Evolutionary conservation across 2,797 vertebrate species (phyloP).

Genomic region (Chiroxiphia lanceolata): DNA sequence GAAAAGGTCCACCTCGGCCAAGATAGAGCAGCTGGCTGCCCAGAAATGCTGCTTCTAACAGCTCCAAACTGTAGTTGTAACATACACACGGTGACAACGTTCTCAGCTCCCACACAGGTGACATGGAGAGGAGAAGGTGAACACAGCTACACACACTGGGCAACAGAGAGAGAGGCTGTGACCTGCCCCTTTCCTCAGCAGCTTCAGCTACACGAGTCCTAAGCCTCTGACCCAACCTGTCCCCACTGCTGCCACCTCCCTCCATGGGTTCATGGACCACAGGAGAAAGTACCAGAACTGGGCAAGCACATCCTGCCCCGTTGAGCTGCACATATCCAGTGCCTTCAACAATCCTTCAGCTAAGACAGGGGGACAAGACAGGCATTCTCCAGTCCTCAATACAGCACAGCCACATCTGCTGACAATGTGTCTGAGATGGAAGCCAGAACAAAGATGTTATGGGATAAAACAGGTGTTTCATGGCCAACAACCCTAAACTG

Average conservation of each 20-base stretch:
- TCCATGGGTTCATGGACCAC: neutral
- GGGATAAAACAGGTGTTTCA: neutral
- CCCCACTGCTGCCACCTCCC: neutral
- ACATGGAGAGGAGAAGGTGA: neutral
- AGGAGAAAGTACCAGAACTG: neutral
- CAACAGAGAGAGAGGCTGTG: neutral
- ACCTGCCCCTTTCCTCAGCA: neutral
- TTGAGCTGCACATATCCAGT: neutral
- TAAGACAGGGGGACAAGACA: neutral
- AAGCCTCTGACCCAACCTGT: neutral
- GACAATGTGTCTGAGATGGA: neutral
- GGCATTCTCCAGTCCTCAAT: neutral
- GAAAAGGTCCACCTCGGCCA: neutral
- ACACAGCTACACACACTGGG: neutral
- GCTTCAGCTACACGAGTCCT: neutral
- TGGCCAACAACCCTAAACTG: neutral
- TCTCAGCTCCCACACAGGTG: neutral
- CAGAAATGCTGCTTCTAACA: neutral
- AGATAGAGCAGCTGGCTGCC: neutral
- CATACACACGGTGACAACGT: fast-evolving
- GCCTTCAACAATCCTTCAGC: neutral
- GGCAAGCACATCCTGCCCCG: neutral
- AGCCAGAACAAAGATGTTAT: neutral
- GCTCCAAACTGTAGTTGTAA: neutral
- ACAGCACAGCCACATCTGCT: neutral